A percentile compares a stretch with the other conserved stretches of the same genome.
Evolutionary conservation across 2,113 vertebrate genomes (phyloP).

Genomic region (Paramisgurnus dabryanus): DNA sequence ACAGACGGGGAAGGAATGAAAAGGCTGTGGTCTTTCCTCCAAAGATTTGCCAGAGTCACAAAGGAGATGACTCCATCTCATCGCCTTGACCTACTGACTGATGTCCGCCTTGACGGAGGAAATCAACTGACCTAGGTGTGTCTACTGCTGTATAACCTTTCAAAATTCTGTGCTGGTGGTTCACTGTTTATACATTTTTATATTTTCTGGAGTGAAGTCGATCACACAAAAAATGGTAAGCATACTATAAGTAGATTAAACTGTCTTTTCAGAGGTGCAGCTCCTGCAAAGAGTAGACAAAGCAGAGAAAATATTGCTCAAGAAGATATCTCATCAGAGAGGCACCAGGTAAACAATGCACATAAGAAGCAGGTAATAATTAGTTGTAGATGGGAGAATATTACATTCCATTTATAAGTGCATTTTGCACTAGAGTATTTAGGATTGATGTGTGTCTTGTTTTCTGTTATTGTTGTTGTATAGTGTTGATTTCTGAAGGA

Average conservation of each 20-base stretch:
- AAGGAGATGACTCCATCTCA: too few species aligned
- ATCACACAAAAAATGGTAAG: neutral
- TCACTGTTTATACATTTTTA: constrained; percentile 1
- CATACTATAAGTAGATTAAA: neutral
- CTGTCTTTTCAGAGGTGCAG: neutral
- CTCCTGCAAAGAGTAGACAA: neutral
- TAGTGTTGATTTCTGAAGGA: too few species aligned
- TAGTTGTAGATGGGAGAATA: neutral
- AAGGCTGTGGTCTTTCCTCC: too few species aligned
- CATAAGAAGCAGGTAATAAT: too few species aligned
- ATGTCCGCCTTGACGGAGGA: neutral
- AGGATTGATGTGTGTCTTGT: too few species aligned
- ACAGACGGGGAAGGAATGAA: too few species aligned
- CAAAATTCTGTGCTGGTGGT: neutral
- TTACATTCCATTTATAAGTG: neutral
- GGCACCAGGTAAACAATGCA: neutral
- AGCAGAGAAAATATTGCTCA: constrained; percentile 5
- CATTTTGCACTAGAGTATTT: neutral
- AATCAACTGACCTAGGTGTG: constrained; percentile 34
- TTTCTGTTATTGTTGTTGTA: too few species aligned
- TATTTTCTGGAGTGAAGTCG: constrained; percentile 11
- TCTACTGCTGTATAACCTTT: neutral
- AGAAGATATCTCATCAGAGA: neutral
- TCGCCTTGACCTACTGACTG: too few species aligned
- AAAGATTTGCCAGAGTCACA: too few species aligned